Base-by-base conservation (phyloP, 2,888 invertebrate species). In the Volucella inanis region DNA sequence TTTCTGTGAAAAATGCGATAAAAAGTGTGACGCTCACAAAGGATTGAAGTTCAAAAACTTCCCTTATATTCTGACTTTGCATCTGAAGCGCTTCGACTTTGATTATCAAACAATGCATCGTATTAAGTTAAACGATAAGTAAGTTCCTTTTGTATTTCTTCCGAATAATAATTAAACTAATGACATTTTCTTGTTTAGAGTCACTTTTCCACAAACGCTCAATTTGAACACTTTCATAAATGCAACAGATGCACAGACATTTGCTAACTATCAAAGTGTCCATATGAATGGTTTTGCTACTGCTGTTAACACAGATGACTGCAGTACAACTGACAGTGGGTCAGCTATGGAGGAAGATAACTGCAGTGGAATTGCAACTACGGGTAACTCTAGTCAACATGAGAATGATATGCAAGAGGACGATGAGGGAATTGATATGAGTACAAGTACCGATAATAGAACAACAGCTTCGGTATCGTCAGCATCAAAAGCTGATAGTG, bases 21-120 rank as follows among this genome's bases (percentile, higher is more conserved):
- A 96, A 90, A 97, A 97, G 90, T 97, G 97, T 90, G 95, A 97
- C 91, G 97, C 97, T 14, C 96, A 97, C 90, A 98, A 98, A 93
- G 97, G 98, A 49, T 93, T 98, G 64, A 96, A 97, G 90, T 97
- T 98, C 90, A 94, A 95, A 18, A 95, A 95, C 87, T 97, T 98
- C 91, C 97, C 98, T 0, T 97, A 98, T 91, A 93, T 98, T 82
- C 92, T 98, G 59, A 97, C 97, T 0, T 93, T 98, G 88, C 97
- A 97, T 90, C 93, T 98, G 89, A 98, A 97, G 90, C 94, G 98
- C 81, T 98, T 98, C 90, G 97, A 97, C 92, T 98, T 97, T 90
- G 97, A 98, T 92, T 97, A 96, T 90, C 94, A 93, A 88, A 96
- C 96, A 8, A 94, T 96, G 93, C 96, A 96, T 90, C 93, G 97